Base-by-base conservation (phyloP, 1,140 invertebrate genomes). In the Hydropsyche tenuis region DNA sequence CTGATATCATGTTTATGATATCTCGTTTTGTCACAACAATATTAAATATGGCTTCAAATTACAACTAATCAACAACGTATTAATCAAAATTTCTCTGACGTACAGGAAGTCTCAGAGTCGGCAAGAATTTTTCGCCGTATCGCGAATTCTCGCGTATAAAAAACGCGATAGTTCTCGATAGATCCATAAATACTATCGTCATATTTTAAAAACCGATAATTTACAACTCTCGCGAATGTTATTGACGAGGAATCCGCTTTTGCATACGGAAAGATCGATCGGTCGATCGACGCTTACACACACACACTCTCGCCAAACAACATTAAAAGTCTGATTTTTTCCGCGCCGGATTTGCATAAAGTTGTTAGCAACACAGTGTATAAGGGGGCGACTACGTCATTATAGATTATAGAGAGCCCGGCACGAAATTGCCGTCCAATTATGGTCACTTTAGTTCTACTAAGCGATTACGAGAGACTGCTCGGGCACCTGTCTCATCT, bases 381-480 rank as follows among this genome's bases (percentile, higher is more conserved):
- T 18, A 60, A 20, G 56, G 56, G 23, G 30, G 30, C 30, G 30
- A 37, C 30, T 37, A 60, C 56, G 56, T 11, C 56, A 60, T 60
- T 60, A 60, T 60, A 60, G 56, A 60, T 60, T 60, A 60, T 60
- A 60, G 56, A 53, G 48, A 60, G 56, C 56, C 56, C 22, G 56
- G 18, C 22, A 11, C 18, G 23, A 60, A 53, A 60, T 60, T 60
- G 56, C 56, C 56, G 22, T 60, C 56, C 56, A 60, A 60, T 60
- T 60, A 60, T 60, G 56, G 56, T 60, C 56, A 60, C 56, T 60
- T 60, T 27, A 27, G 56, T 25, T 60, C 56, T 60, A 37, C 30
- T 37, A 60, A 60, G 56, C 56, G 56, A 60, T 60, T 60, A 60
- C 14, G 30, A 37, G 30, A 37, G 30, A 37, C n/a, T n/a, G n/a